phyloP scores from a whole-genome alignment of 2,797 vertebrate genomes.

The Podarcis lilfordi region DNA sequence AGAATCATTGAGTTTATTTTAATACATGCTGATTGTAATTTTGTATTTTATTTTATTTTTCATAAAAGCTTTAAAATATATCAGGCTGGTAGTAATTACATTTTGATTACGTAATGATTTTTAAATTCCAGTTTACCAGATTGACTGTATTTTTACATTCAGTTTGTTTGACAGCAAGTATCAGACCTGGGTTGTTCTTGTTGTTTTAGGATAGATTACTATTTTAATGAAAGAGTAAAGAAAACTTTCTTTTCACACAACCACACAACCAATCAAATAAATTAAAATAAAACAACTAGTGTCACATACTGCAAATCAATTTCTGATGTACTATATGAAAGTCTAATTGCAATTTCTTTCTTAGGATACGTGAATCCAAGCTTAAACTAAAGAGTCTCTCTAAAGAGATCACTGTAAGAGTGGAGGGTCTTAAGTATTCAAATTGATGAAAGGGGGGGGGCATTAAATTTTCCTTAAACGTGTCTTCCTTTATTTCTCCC shows the following conservation, averaged over 20 bases:
- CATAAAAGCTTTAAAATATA: conserved; percentile 66
- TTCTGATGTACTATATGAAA: no score
- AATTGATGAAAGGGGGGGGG: no score
- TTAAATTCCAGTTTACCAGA: conserved; percentile 6
- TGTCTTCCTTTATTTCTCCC: no score
- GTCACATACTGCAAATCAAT: no score
- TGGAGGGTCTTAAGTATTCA: no score
- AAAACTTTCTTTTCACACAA: conserved; percentile 50
- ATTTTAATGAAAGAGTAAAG: conserved; percentile 62
- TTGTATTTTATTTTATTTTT: conserved; percentile 44
- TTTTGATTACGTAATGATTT: neutral
- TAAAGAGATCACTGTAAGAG: no score
- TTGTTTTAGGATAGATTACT: conserved; percentile 40
- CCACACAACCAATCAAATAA: no score
- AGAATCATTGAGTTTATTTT: conserved; percentile 49
- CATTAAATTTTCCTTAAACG: no score
- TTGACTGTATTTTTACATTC: neutral
- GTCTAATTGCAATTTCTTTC: no score
- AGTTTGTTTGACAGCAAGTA: conserved; percentile 36
- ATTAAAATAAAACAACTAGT: no score
- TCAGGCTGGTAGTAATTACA: conserved; percentile 37
- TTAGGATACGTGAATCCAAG: no score
- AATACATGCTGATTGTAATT: conserved; percentile 56
- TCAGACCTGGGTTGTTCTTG: neutral
- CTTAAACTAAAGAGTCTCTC: no score